Base-by-base conservation (phyloP, 2,888 invertebrate genomes). In the Parnassius glacialis region DNA sequence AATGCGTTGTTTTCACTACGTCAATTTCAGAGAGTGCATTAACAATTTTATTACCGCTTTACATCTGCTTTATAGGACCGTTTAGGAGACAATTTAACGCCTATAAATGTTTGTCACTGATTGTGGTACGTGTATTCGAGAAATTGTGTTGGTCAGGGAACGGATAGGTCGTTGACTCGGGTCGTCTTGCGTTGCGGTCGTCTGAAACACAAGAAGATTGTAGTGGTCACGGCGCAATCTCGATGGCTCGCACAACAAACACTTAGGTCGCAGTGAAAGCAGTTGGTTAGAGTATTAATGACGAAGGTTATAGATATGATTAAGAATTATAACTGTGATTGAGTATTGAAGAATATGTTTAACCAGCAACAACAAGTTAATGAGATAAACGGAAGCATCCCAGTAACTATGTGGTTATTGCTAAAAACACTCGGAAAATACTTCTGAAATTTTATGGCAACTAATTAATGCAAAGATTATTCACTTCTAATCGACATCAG, bases 161-260 rank as follows among this genome's bases (percentile, higher is more conserved):
- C 74, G 76, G 73, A 71, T 74, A 74, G 87, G 84, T 87, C 87
- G 78, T 76, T 83, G 86, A 84, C 87, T 81, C 79, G 70, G 73
- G 75, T 70, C 77, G 79, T 71, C 71, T 73, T 74, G 73, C 71
- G 74, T 67, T 87, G 87, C 79, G 88, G 85, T 87, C 78, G 76
- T 72, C 81, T 85, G 87, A 84, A 89, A 88, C 76, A 81, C 79
- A 83, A 87, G 85, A 85, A 81, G 80, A 80, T 73, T 73, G 70
- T 72, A 73, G 81, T 72, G 84, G 80, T 81, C 77, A 75, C 71
- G 59, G 56, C 59, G 25, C 51, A 59, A 43, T 43, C 56, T 74
- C 74, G 77, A 74, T 74, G 75, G 74, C 71, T 75, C 69, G 75
- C 72, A 74, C 73, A 70, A 74, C 71, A 67, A 65, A 62, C 61